These are phyloP conservation scores for Neoseiulus cucumeris DNA, from an alignment of 1,140 invertebrate genomes.

Conservation along the genomic window DNA sequence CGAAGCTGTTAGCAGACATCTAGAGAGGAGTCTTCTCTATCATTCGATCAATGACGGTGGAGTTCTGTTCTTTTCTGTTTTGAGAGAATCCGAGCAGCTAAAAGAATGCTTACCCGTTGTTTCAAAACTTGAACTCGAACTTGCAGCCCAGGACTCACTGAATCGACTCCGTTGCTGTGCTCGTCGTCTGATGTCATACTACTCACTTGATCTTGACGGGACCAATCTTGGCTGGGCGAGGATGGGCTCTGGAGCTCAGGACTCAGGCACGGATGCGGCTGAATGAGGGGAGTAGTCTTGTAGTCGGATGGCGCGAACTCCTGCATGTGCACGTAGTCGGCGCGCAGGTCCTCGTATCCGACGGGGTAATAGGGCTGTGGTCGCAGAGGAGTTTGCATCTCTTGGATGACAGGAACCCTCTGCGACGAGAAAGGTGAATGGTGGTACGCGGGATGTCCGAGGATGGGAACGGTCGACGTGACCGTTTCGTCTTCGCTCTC, in stretches of 20 bases:
- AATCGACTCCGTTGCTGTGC: not conserved
- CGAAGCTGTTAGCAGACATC: not conserved
- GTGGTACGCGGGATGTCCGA: not conserved
- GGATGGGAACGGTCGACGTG: not conserved
- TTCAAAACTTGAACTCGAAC: not conserved
- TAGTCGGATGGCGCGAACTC: not conserved
- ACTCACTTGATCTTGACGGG: not conserved
- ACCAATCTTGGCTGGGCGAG: not conserved
- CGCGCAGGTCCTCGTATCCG: not conserved
- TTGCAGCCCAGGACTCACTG: not conserved
- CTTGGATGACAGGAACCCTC: not conserved
- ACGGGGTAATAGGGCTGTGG: not conserved
- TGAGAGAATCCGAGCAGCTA: not conserved
- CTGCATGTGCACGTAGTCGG: not conserved
- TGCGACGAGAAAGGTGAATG: slow-evolving; percentile 6
- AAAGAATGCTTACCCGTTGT: not conserved
- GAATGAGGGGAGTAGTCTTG: not conserved
- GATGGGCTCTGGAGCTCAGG: not conserved
- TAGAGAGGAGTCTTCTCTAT: too few species aligned
- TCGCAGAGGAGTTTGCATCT: slow-evolving; percentile 1
- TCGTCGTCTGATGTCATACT: not conserved
- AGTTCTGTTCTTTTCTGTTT: too few species aligned
- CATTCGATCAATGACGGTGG: too few species aligned
- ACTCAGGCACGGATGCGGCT: not conserved
- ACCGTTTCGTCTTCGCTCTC: slow-evolving; percentile 6